phyloP scores from a whole-genome alignment of 2,113 vertebrate genomes.

The Willisornis vidua region DNA sequence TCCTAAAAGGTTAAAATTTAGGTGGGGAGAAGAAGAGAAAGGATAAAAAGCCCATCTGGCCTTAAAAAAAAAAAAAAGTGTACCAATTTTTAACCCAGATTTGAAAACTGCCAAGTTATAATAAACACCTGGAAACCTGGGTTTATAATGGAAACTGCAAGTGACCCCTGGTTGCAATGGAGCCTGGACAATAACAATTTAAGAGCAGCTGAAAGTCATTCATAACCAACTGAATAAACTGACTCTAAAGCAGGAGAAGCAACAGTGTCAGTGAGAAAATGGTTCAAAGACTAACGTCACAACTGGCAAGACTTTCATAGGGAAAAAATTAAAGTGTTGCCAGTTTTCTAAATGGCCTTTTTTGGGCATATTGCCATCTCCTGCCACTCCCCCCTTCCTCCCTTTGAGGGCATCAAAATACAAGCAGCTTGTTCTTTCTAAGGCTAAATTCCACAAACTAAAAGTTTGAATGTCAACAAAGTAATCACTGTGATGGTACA shows the following conservation, averaged over 20 bases:
- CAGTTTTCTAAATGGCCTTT: constrained; percentile 36
- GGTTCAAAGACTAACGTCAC: background rate
- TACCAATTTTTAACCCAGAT: constrained; percentile 58
- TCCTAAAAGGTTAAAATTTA: constrained; percentile 32
- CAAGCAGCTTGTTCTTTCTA: constrained; percentile 12
- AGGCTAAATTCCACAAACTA: background rate
- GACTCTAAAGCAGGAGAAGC: constrained; percentile 16
- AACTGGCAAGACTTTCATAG: background rate
- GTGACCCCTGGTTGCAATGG: constrained; percentile 39
- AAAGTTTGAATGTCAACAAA: background rate
- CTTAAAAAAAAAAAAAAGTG: background rate
- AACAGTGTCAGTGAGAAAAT: background rate
- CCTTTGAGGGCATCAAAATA: background rate
- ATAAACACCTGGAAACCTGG: constrained; percentile 65
- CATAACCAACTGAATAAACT: constrained; percentile 58
- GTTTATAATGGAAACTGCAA: constrained; percentile 55
- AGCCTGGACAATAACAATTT: constrained; percentile 63
- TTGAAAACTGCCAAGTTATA: constrained; percentile 64
- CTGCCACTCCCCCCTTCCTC: background rate
- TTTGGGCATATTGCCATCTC: background rate
- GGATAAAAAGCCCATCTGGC: constrained; percentile 30
- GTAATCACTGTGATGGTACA: background rate
- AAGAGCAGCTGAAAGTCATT: constrained; percentile 67
- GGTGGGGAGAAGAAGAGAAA: background rate
- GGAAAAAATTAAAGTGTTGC: background rate